Evolutionary conservation across 2,888 invertebrate genomes (phyloP).

Genomic region (Lasioglossum zephyrum): DNA sequence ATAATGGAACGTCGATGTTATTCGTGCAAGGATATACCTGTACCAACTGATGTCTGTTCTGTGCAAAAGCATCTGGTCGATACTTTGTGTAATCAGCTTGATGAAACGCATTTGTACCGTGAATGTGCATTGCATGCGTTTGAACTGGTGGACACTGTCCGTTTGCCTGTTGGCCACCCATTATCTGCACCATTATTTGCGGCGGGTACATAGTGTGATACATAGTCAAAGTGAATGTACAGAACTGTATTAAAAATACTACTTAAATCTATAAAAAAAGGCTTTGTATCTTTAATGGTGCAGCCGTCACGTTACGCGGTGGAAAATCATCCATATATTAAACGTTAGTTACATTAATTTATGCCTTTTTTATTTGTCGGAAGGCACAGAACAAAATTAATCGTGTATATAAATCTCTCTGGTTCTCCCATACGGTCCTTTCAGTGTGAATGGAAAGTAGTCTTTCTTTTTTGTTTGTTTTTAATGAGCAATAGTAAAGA

Average conservation of each 20-base stretch:
- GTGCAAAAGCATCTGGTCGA: conserved; percentile 71
- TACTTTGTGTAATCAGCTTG: conserved; percentile 76
- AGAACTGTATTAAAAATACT: conserved; percentile 50
- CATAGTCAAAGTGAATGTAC: conserved; percentile 76
- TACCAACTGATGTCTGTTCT: conserved; percentile 75
- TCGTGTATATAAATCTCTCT: conserved; percentile 25
- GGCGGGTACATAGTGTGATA: conserved; percentile 81
- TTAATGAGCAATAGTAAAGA: conserved; percentile 19
- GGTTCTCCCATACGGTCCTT: neutral
- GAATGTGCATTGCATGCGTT: conserved; percentile 73
- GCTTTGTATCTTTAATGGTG: conserved; percentile 12
- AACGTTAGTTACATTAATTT: conserved; percentile 38
- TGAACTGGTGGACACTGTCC: conserved; percentile 76
- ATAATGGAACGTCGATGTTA: neutral
- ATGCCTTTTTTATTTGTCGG: neutral
- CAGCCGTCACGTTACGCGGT: neutral
- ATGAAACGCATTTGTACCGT: conserved; percentile 72
- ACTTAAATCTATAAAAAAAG: conserved; percentile 30
- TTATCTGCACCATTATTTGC: conserved; percentile 81
- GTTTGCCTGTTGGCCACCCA: conserved; percentile 79
- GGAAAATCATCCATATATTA: conserved; percentile 9
- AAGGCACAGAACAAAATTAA: conserved; percentile 46
- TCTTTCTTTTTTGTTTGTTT: neutral
- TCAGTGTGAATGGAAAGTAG: neutral
- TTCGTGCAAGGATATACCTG: conserved; percentile 75